phyloP scores from a whole-genome alignment of 2,888 invertebrate genomes.

The Eupithecia subfuscata region DNA sequence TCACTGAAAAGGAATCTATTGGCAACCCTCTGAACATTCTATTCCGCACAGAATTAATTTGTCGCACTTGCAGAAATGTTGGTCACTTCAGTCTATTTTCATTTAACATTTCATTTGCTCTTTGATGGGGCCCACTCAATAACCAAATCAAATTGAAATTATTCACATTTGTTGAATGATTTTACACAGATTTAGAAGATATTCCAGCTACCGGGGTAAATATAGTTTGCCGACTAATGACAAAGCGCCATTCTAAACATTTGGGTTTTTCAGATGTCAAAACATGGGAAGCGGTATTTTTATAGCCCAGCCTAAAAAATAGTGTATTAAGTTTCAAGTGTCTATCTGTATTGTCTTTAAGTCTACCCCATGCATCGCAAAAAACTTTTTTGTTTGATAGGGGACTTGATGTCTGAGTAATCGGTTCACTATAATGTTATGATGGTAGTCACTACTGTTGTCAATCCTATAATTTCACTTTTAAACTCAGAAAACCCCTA shows the following conservation, averaged over 20 bases:
- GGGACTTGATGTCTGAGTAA: too few relatives aligned
- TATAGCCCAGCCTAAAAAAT: too few relatives aligned
- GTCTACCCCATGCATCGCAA: too few relatives aligned
- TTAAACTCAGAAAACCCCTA: too few relatives aligned
- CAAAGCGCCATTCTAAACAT: neutral
- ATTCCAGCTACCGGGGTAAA: neutral
- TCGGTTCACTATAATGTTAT: too few relatives aligned
- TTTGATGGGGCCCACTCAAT: neutral
- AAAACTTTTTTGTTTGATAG: too few relatives aligned
- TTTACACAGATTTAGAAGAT: neutral
- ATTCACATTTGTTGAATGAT: neutral
- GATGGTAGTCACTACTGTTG: too few relatives aligned
- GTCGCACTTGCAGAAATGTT: neutral
- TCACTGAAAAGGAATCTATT: neutral
- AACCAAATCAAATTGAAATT: neutral
- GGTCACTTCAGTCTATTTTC: neutral
- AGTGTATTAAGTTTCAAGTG: too few relatives aligned
- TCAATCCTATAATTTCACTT: too few relatives aligned
- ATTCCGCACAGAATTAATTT: neutral
- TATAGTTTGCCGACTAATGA: neutral
- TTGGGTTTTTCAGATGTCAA: neutral
- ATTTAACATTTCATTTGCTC: neutral
- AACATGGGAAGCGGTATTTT: too few relatives aligned
- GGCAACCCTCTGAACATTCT: neutral
- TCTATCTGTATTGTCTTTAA: too few relatives aligned